These are phyloP conservation scores for Eucera pruinosa DNA, from an alignment of 2,888 invertebrate genomes.

Conservation along the genomic window DNA sequence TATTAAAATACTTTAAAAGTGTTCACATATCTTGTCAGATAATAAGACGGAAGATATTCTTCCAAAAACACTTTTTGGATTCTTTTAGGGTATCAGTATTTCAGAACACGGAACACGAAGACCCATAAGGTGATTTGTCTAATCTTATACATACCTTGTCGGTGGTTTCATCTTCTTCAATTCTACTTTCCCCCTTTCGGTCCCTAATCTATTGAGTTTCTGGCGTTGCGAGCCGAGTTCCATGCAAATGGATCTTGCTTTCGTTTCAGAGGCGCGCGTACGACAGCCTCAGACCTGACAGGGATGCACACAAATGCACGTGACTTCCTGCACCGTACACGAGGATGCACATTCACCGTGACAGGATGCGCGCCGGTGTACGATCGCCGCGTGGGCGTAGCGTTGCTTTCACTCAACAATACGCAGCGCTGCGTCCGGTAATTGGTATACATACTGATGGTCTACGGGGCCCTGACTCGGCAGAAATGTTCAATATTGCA, in stretches of 20 bases:
- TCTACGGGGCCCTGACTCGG: constrained; percentile 4
- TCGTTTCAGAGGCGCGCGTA: constrained; percentile 35
- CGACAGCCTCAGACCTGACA: constrained; percentile 27
- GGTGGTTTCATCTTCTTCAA: too few species aligned
- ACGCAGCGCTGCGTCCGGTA: constrained; percentile 45
- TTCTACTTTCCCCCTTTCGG: constrained; percentile 28
- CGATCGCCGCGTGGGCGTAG: constrained; percentile 57
- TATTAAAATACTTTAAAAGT: too few species aligned
- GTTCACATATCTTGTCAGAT: too few species aligned
- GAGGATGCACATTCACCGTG: constrained; percentile 51
- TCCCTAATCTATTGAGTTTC: constrained; percentile 7
- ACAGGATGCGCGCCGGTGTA: constrained; percentile 44
- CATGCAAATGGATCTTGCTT: constrained; percentile 47
- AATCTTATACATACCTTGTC: too few species aligned
- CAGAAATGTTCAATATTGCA: constrained; percentile 42
- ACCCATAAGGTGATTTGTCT: too few species aligned
- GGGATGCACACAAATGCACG: constrained; percentile 54
- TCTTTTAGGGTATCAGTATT: too few species aligned
- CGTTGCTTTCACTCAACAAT: constrained; percentile 65
- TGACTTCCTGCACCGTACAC: constrained; percentile 58
- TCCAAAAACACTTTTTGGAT: too few species aligned
- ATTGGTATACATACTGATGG: constrained; percentile 46
- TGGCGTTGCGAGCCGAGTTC: not conserved
- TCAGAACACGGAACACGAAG: too few species aligned
- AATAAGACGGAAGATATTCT: too few species aligned